Percentiles rank a stretch among this genome's conserved stretches.
phyloP scores from a whole-genome alignment of 2,797 vertebrate species.

The Muscicapa striata region DNA sequence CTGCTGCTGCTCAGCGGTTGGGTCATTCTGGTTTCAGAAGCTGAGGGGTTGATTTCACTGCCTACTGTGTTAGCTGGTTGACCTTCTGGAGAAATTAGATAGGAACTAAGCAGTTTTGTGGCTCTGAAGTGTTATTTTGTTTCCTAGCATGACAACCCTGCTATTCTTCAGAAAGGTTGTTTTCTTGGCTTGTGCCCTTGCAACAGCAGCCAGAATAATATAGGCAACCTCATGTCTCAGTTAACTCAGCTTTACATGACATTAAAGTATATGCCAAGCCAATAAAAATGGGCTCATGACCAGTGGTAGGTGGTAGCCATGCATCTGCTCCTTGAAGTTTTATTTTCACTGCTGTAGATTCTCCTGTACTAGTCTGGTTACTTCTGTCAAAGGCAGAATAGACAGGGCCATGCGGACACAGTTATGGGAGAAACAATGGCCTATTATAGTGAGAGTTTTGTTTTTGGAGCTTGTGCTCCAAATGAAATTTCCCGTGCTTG shows the following conservation, averaged over 20 bases:
- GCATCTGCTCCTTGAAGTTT: neutral
- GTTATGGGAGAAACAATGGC: neutral
- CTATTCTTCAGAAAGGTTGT: neutral
- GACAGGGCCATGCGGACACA: neutral
- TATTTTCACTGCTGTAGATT: neutral
- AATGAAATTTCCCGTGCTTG: neutral
- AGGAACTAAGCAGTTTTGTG: neutral
- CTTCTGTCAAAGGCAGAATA: neutral
- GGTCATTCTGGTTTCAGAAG: neutral
- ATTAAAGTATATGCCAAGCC: neutral
- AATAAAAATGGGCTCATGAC: neutral
- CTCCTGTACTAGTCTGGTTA: neutral
- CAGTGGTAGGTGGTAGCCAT: neutral
- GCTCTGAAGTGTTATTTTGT: neutral
- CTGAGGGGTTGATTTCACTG: neutral
- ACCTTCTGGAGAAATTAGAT: neutral
- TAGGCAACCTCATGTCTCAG: neutral
- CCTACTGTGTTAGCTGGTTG: neutral
- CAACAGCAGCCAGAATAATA: neutral
- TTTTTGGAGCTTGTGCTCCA: constrained; percentile 6
- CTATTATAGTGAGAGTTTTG: neutral
- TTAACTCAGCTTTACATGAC: constrained; percentile 6
- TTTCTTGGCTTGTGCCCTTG: neutral
- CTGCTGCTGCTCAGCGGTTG: neutral
- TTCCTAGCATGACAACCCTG: neutral